A percentile compares a stretch with the other conserved stretches of the same genome.
Conservation (phyloP, 2,888 invertebrate genomes). For the Spodoptera picta region DNA sequence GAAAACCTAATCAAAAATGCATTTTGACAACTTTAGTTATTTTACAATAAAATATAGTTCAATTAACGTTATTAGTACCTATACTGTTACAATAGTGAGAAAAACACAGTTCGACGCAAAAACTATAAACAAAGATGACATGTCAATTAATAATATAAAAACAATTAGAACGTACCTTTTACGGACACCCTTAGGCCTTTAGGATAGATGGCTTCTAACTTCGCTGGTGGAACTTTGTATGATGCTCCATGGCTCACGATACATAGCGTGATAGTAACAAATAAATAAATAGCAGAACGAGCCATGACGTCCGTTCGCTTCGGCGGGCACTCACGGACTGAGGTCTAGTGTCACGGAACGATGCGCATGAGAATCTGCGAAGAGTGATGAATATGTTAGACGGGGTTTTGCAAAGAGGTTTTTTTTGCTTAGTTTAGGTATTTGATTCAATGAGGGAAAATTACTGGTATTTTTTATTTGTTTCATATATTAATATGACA, state of each 20-base stretch:
- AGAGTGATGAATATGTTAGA: slow-evolving; percentile 31
- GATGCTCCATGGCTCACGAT: slow-evolving; percentile 55
- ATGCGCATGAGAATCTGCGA: slow-evolving; percentile 60
- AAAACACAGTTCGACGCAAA: not conserved
- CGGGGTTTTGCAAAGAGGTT: slow-evolving; percentile 3
- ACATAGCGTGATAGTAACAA: slow-evolving; percentile 57
- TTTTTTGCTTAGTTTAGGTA: not conserved
- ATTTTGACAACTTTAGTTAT: too few species aligned
- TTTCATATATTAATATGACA: too few species aligned
- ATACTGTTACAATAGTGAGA: not conserved
- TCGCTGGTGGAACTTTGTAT: slow-evolving; percentile 85
- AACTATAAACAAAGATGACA: not conserved
- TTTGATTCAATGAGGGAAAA: not conserved
- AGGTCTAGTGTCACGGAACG: slow-evolving; percentile 7
- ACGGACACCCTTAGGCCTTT: slow-evolving; percentile 89
- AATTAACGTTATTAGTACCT: not conserved
- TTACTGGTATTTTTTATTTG: not conserved
- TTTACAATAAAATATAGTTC: too few species aligned
- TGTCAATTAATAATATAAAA: not conserved
- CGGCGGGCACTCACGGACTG: slow-evolving; percentile 53
- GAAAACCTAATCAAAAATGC: too few species aligned
- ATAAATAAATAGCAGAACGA: slow-evolving; percentile 48
- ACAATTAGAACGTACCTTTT: slow-evolving; percentile 56
- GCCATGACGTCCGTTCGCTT: slow-evolving; percentile 66
- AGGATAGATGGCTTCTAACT: slow-evolving; percentile 89